phyloP scores from a whole-genome alignment of 2,113 vertebrate genomes.

The Calonectris borealis region DNA sequence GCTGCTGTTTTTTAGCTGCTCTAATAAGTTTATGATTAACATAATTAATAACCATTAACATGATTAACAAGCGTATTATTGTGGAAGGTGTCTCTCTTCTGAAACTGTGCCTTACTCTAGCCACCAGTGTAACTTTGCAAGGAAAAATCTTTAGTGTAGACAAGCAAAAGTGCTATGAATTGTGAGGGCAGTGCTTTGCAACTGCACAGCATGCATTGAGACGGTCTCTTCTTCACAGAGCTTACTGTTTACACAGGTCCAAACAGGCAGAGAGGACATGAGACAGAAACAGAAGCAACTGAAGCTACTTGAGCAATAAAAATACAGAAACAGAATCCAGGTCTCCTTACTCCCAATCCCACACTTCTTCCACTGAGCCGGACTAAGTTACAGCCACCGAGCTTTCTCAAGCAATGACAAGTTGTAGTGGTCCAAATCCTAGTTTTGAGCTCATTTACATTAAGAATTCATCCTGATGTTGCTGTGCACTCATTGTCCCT shows the following conservation, averaged over 20 bases:
- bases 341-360: background rate
- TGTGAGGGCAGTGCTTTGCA: background rate
- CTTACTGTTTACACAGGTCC: background rate
- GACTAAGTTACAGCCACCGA: rapidly evolving
- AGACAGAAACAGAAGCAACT: background rate
- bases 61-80: background rate
- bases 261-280: background rate
- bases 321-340: background rate
- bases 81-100: background rate
- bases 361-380: background rate
- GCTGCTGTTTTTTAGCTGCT: background rate
- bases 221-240: background rate
- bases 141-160: background rate
- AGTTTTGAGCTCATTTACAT: background rate
- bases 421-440: background rate
- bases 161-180: background rate
- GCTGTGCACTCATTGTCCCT: background rate
- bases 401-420: background rate
- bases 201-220: background rate
- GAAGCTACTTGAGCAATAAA: background rate
- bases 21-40: background rate
- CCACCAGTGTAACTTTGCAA: background rate
- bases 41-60: background rate
- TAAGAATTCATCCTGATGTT: background rate
- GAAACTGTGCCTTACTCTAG: background rate